Conservation (phyloP, 2,797 vertebrate genomes). For the Molossus alvarezi region DNA sequence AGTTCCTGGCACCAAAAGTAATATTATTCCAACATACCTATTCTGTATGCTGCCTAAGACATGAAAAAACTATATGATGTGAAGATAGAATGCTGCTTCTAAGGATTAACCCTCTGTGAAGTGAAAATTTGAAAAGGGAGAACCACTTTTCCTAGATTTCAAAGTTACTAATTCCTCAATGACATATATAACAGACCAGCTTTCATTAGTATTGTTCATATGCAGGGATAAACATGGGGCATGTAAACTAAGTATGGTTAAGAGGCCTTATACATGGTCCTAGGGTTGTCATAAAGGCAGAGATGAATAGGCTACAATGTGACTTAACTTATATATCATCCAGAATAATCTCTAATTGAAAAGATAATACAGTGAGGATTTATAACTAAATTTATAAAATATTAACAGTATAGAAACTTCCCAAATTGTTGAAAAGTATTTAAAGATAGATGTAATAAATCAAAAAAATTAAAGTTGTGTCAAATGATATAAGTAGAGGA, state of each 20-base stretch:
- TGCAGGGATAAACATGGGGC: neutral
- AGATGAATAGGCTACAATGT: neutral
- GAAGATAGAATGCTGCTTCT: neutral
- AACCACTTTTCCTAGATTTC: neutral
- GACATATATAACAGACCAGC: neutral
- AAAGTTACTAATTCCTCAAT: neutral
- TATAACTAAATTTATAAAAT: conserved; percentile 45
- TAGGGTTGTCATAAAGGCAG: neutral
- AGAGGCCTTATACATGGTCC: neutral
- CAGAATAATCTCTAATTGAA: neutral
- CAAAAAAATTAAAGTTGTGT: neutral
- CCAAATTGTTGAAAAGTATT: neutral
- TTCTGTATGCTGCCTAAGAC: neutral
- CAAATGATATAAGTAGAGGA: neutral
- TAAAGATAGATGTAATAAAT: neutral
- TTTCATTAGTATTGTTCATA: neutral
- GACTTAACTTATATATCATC: neutral
- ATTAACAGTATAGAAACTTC: neutral
- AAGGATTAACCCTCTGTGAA: neutral
- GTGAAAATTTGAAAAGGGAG: neutral
- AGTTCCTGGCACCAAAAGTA: neutral
- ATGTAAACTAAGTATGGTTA: neutral
- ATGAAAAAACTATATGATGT: neutral
- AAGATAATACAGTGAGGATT: conserved; percentile 21
- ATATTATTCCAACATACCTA: neutral